Evolutionary conservation across 2,888 invertebrate genomes (phyloP), one percentile per base, ranked within the genome.

Genomic region (Aspidapion aeneum): DNA sequence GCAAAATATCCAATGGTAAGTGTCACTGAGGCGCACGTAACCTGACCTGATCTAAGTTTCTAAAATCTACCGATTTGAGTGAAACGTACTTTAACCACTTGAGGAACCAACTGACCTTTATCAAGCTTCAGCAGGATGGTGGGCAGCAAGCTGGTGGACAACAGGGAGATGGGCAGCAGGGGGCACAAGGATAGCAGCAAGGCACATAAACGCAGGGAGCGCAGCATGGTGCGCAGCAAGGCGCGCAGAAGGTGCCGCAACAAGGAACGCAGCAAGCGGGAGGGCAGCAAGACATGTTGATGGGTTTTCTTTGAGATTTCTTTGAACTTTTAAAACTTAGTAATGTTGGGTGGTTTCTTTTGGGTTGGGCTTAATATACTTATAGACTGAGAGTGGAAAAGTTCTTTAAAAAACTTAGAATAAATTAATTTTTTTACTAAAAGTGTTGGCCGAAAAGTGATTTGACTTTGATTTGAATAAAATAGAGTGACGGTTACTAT

Each of bases 161-260:
- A n/a, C 17, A 35, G 3, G 35, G 17, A 2, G 55, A 49, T 1
- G 61, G 61, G n/a, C 60, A 55, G 60, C 60, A 60, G 2, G 60
- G 60, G 52, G 52, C 52, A 49, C 68, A 67, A 51, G 68, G 68
- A 12, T 62, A 20, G 61, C 69, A 69, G 63, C 72, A 72, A 9
- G 71, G 71, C 21, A 70, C 69, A 62, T 68, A 70, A 21, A 70
- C 70, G 49, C 71, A 71, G 0, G 72, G 72, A 12, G 63, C 67
- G 59, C 70, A 71, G 60, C 70, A 66, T 0, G 66, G 66, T 3
- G 62, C 63, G 58, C 69, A 67, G 57, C 65, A 67, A 5, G 66
- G 66, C 1, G 63, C 59, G 48, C 67, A 70, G 59, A 68, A 68
- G 1, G 70, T 67, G 3, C 63, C 65, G 62, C 70, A 71, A 59